Conservation (phyloP, 2,797 vertebrate genomes). For the Manis pentadactyla region DNA sequence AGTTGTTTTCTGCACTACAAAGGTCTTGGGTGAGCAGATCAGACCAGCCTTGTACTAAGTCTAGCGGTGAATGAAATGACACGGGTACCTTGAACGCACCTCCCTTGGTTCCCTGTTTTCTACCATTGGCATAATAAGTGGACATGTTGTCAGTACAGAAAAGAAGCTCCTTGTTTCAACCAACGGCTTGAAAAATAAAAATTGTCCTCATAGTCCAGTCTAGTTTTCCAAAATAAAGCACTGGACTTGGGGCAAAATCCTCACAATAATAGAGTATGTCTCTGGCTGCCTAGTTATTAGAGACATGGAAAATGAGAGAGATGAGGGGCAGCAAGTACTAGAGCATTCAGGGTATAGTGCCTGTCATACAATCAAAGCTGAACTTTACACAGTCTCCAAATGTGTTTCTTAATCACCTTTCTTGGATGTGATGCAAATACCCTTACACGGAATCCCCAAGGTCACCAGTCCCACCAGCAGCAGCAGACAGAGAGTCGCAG, state of each 20-base stretch:
- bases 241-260: not conserved
- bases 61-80: not conserved
- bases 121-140: not conserved
- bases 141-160: not conserved
- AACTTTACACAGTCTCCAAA: not conserved
- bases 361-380: not conserved
- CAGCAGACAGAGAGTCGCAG: constrained; percentile 66
- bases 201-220: not conserved
- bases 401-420: not conserved
- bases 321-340: not conserved
- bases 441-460: constrained; percentile 72
- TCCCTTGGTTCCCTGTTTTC: not conserved
- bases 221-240: not conserved
- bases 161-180: not conserved
- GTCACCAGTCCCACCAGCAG: constrained; percentile 64
- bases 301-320: not conserved
- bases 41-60: not conserved
- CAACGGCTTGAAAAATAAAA: not conserved
- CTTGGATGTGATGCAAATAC: not conserved
- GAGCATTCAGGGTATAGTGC: not conserved
- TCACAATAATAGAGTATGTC: not conserved
- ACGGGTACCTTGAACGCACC: not conserved
- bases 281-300: not conserved
- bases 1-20: not conserved
- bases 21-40: not conserved